These are phyloP conservation scores for Notolepis coatsorum DNA, from an alignment of 2,797 vertebrate genomes.

Conservation along the genomic window DNA sequence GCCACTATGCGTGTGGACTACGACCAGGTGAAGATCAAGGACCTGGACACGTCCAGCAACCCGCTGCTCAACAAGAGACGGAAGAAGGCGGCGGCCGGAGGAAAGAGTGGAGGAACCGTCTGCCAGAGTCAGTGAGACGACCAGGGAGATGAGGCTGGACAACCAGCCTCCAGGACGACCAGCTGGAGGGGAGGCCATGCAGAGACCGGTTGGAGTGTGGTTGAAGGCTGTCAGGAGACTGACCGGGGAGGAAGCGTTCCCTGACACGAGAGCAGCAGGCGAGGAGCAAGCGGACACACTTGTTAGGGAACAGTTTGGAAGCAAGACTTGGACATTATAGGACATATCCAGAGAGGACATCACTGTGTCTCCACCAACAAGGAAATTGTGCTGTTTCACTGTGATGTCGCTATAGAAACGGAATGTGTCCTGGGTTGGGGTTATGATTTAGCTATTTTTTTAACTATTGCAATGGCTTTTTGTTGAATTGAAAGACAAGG, in stretches of 20 bases:
- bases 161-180: constrained; percentile 1
- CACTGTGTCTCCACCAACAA: constrained; percentile 9
- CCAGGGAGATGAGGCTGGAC: constrained; percentile 33
- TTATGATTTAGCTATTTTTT: no score
- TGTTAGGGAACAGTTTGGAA: constrained; percentile 2
- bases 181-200: background rate
- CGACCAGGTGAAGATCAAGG: constrained; percentile 98
- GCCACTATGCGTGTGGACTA: constrained; percentile 99
- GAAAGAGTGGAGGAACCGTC: constrained; percentile 80
- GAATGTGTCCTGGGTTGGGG: no score
- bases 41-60: constrained; percentile 96
- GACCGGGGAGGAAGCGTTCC: constrained; percentile 13
- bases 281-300: background rate
- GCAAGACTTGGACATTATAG: constrained; percentile 23
- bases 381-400: no score
- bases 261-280: constrained; percentile 2
- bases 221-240: constrained; percentile 17
- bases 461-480: no score
- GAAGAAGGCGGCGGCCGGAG: constrained; percentile 90
- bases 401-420: no score
- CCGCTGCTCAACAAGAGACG: constrained; percentile 95
- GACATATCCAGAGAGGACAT: constrained; percentile 10
- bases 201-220: constrained; percentile 35
- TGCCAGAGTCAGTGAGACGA: constrained; percentile 91
- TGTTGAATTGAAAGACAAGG: no score